Evolutionary conservation across 2,888 invertebrate species (phyloP), one percentile per base, ranked within the genome.

Genomic region (Neuroscelio doddi): DNA sequence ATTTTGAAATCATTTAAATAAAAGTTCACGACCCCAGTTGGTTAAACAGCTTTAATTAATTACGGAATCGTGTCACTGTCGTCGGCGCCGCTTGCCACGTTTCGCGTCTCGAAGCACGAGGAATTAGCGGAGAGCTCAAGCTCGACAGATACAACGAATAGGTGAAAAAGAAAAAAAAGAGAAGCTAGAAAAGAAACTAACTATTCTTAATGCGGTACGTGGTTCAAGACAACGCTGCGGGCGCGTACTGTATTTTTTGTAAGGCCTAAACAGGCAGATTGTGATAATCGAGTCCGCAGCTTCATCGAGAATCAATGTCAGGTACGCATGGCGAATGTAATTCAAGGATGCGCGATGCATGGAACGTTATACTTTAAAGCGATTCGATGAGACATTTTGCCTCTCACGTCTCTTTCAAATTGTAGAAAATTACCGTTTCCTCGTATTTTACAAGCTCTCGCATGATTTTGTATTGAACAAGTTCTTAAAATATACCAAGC

Each of bases 191-290:
- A 3, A 51, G 10, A 53, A 47, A 27, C 10, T 27, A 24, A 53
- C 46, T 47, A 47, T 52, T 69, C 55, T 65, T 65, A 64, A 41
- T 55, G 61, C 61, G 64, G 51, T 36, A 52, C 49, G 39, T 30
- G 68, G 61, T 66, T 68, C 55, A 44, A 68, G 75, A 75, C 68
- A 69, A 71, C 71, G 75, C 69, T 75, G 75, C 75, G 75, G 73
- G 71, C 71, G 70, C 75, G 77, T 78, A 81, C 77, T 79, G 81
- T 84, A 84, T 84, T 82, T 83, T 82, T 83, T 83, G 82, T 82
- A 82, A 77, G 82, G 80, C 83, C 75, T 68, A 74, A 71, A 75
- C 67, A 74, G 82, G 78, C 82, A 78, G 78, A 84, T 84, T 84
- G 83, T 84, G 83, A 84, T 84, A 84, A 80, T 73, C 78, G 80